Percentiles rank a stretch among this genome's conserved stretches.
These are phyloP conservation scores for Phymorhynchus buccinoides DNA, from an alignment of 1,140 invertebrate species.

Conservation along the genomic window DNA sequence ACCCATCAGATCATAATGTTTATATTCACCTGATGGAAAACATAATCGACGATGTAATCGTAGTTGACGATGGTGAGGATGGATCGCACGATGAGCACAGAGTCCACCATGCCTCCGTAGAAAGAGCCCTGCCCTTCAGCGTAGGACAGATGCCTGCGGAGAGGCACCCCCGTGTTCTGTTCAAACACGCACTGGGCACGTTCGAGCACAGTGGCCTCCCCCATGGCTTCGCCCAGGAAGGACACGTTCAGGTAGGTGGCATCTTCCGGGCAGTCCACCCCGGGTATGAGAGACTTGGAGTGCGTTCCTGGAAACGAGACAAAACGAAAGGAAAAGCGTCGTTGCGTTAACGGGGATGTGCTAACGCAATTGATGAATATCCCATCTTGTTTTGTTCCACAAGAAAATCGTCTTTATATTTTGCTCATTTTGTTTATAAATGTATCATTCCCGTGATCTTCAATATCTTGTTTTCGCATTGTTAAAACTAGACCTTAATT, in stretches of 20 bases:
- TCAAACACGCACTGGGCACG: slow-evolving; percentile 66
- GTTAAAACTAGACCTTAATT: too few species aligned
- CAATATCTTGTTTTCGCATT: too few species aligned
- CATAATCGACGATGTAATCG: slow-evolving; percentile 67
- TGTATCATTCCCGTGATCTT: too few species aligned
- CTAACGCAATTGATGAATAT: too few species aligned
- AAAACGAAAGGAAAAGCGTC: too few species aligned
- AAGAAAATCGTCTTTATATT: too few species aligned
- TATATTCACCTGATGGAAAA: slow-evolving; percentile 56
- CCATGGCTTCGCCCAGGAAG: slow-evolving; percentile 46
- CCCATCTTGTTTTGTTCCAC: too few species aligned
- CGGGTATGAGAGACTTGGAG: slow-evolving; percentile 49
- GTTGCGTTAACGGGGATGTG: too few species aligned
- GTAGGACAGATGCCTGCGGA: slow-evolving; percentile 58
- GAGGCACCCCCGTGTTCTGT: slow-evolving; percentile 60
- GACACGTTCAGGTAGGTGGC: slow-evolving; percentile 51
- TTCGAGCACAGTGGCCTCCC: slow-evolving; percentile 33
- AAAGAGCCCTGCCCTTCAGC: slow-evolving; percentile 41
- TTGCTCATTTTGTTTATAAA: too few species aligned
- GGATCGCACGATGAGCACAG: slow-evolving; percentile 58
- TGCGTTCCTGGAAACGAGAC: slow-evolving; percentile 32
- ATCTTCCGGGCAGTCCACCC: slow-evolving; percentile 59
- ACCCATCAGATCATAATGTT: too few species aligned
- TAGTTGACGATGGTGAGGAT: slow-evolving; percentile 62
- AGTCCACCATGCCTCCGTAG: slow-evolving; percentile 59